phyloP scores from a whole-genome alignment of 2,797 vertebrate genomes.

The Petrocephalus sullivani region DNA sequence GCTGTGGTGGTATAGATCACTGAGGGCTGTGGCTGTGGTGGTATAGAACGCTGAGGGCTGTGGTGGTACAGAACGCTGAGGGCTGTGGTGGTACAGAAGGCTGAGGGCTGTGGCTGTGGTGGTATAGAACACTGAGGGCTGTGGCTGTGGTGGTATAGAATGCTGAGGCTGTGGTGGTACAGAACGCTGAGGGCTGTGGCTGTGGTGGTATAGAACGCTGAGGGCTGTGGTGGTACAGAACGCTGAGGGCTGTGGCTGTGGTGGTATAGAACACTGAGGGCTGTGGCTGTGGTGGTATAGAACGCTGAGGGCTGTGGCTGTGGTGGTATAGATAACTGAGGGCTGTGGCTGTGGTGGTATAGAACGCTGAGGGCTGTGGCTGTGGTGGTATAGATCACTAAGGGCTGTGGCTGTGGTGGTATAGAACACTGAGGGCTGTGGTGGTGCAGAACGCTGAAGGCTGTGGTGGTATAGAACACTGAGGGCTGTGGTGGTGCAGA shows the following conservation, averaged over 20 bases:
- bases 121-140: background rate
- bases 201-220: background rate
- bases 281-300: background rate
- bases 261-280: background rate
- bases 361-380: background rate
- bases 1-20: background rate
- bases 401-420: background rate
- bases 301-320: background rate
- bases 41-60: background rate
- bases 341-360: background rate
- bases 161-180: background rate
- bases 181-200: background rate
- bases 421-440: background rate
- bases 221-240: background rate
- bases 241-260: background rate
- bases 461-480: no score
- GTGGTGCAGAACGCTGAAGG: no score
- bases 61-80: background rate
- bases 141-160: background rate
- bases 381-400: background rate
- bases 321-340: background rate
- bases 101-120: background rate
- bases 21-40: background rate
- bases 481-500: no score
- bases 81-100: background rate